phyloP scores from a whole-genome alignment of 2,888 invertebrate genomes.

The Lepidocyrtoides sp. region DNA sequence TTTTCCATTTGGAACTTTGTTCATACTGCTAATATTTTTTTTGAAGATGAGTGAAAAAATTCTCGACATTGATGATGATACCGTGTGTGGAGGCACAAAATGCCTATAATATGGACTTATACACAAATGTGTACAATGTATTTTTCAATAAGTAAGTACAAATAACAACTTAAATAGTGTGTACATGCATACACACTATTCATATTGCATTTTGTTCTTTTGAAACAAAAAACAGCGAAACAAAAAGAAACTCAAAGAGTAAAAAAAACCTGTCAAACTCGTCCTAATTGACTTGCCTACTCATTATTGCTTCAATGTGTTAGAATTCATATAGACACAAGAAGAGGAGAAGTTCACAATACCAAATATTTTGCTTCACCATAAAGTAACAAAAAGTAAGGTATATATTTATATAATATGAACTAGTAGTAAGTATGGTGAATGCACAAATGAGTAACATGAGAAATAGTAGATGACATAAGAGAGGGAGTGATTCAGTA shows the following conservation, averaged over 20 bases:
- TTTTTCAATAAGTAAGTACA: not conserved
- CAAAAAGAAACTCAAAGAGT: not conserved
- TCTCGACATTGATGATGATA: too few species aligned
- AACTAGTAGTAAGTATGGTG: not conserved
- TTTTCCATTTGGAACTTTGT: not conserved
- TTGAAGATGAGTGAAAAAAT: not conserved
- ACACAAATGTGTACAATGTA: not conserved
- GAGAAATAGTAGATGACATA: not conserved
- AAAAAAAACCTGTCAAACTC: conserved; percentile 71
- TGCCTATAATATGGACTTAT: too few species aligned
- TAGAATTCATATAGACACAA: conserved; percentile 29
- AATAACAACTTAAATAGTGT: not conserved
- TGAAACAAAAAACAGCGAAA: conserved; percentile 24
- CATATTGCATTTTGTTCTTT: conserved; percentile 16
- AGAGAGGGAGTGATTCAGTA: conserved; percentile 16
- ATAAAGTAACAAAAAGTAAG: not conserved
- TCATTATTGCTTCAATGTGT: conserved; percentile 45
- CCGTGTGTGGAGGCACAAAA: too few species aligned
- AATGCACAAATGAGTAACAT: conserved; percentile 37
- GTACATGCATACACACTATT: not conserved
- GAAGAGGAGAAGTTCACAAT: not conserved
- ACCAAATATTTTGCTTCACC: not conserved
- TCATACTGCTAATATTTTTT: not conserved
- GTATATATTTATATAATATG: not conserved
- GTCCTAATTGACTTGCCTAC: conserved; percentile 67